Conservation (phyloP, 2,113 vertebrate genomes). For the Caranx melampygus region DNA sequence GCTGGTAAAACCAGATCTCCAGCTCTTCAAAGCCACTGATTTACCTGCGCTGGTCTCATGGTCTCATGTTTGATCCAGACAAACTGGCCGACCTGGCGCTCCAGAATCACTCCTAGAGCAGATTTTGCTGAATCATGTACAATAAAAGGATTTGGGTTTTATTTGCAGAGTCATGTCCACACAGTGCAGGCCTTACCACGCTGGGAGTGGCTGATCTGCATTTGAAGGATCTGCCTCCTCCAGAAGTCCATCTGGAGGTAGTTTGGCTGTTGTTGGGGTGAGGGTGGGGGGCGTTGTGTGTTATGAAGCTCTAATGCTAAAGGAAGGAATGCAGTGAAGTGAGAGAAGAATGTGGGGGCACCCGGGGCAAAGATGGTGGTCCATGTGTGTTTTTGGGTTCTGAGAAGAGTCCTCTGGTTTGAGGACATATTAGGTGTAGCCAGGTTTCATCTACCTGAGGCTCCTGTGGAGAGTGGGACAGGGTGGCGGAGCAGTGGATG, state of each 20-base stretch:
- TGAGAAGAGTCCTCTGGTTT: not conserved
- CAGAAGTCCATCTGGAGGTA: conserved; percentile 76
- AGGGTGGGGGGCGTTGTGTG: conserved; percentile 14
- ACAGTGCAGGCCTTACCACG: conserved; percentile 23
- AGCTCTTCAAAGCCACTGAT: not conserved
- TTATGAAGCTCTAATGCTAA: conserved; percentile 14
- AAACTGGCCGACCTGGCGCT: not conserved
- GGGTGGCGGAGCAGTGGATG: not conserved
- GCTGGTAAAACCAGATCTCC: not conserved
- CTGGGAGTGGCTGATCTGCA: conserved; percentile 52
- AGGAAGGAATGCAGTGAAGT: conserved; percentile 50
- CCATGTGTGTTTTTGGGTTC: not conserved
- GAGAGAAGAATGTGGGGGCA: not conserved
- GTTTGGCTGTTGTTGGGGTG: conserved; percentile 51
- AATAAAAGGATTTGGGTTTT: not conserved
- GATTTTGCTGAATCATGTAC: not conserved
- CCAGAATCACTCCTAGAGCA: not conserved
- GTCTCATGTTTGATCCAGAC: not conserved
- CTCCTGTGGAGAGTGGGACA: not conserved
- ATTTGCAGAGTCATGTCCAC: conserved; percentile 1
- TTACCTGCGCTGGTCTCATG: not conserved
- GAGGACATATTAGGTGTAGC: not conserved
- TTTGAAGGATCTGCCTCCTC: conserved; percentile 55
- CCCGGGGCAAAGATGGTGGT: not conserved
- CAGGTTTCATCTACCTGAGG: not conserved